Evolutionary conservation across 2,113 vertebrate genomes (phyloP), one percentile per base, ranked within the genome.

Genomic region (Camelus dromedarius): DNA sequence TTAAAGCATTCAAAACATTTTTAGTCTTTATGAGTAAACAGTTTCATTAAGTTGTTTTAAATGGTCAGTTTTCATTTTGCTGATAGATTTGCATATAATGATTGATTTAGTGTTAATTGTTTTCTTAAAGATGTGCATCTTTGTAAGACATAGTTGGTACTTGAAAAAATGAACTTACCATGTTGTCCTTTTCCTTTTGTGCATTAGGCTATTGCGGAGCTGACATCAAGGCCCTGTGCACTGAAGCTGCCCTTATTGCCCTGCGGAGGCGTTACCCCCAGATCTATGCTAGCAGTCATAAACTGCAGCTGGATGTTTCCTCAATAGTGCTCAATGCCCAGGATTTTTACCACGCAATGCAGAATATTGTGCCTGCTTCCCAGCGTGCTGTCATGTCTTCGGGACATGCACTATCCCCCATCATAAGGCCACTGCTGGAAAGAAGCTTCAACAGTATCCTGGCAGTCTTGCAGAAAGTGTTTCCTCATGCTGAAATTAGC

Each of bases 161-260:
- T 97, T 97, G 69, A 97, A 28, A 91, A 88, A 90, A 91, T 94
- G 62, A 92, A 72, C 86, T 93, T 76, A 93, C 79, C 4, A 94
- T 89, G 69, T 90, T 95, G 20, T 96, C 69, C 67, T 94, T 96
- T 86, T 73, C 81, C 82, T 84, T 98, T 95, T 98, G 96, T 98
- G 97, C 95, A 89, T 72, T 98, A 99, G 99, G 99, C 97, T 99
- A 99, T 98, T 99, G 99, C 56, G 99, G 99, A 96, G 99, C 99
- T 67, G 99, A 99, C 98, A 99, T 99, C 97, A 99, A 99, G 99
- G 99, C 99, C 99, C 99, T 99, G 99, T 99, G 99, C 99, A 99
- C 99, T 93, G 99, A 99, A 99, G 99, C 99, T 85, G 99, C 99
- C 96, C 98, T 99, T 98, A 99, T 99, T 88, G 99, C 99, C 69